Conservation (phyloP, 2,113 vertebrate genomes). For the Cephalopterus ornatus region DNA sequence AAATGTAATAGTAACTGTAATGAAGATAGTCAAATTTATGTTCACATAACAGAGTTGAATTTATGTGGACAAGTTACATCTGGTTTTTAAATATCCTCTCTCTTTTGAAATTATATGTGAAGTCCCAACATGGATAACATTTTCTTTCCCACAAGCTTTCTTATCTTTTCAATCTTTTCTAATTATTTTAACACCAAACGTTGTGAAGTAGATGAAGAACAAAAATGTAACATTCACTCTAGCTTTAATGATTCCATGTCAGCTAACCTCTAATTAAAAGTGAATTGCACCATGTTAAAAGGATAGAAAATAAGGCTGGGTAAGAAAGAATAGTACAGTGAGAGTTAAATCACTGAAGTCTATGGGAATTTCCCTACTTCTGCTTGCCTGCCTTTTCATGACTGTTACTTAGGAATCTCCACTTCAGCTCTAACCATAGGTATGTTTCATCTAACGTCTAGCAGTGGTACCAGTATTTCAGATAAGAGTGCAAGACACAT, state of each 20-base stretch:
- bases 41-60: neutral
- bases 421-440: neutral
- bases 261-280: neutral
- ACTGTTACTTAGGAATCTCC: neutral
- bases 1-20: neutral
- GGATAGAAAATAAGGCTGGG: neutral
- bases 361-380: neutral
- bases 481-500: neutral
- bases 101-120: neutral
- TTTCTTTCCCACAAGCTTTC: neutral
- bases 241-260: neutral
- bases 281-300: neutral
- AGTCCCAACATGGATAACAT: neutral
- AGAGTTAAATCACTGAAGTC: neutral
- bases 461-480: neutral
- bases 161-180: neutral
- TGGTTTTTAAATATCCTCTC: neutral
- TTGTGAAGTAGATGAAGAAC: neutral
- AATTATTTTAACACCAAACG: neutral
- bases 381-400: neutral
- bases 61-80: neutral
- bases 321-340: neutral
- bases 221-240: neutral
- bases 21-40: neutral
- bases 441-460: neutral